Conservation (phyloP, 2,888 invertebrate species). For the Zhuqinia jingwanae region DNA sequence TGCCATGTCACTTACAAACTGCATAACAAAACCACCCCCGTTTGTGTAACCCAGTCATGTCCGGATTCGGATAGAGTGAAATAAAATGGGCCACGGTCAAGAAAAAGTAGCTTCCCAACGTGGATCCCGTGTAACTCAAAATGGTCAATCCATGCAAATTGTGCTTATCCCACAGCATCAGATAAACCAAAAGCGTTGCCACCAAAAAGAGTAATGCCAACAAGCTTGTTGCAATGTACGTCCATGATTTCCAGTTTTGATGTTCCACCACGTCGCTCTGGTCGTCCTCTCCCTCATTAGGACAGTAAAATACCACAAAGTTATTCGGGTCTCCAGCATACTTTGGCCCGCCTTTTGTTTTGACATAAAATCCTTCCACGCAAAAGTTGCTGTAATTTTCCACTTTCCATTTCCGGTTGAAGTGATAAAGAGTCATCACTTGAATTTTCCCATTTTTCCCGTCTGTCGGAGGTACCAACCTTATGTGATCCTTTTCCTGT, state of each 20-base stretch:
- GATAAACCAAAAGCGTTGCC: slow-evolving; percentile 8
- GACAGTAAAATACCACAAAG: neutral
- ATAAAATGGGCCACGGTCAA: slow-evolving; percentile 9
- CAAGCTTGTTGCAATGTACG: neutral
- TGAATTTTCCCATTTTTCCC: neutral
- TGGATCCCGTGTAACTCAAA: neutral
- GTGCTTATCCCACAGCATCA: slow-evolving; percentile 16
- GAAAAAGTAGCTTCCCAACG: neutral
- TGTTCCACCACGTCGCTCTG: no score
- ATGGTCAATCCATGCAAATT: slow-evolving; percentile 37
- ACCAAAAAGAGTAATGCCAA: neutral
- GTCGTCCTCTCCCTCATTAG: neutral
- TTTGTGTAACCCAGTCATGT: neutral
- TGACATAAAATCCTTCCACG: neutral
- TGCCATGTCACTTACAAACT: neutral
- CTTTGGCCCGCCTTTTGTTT: no score
- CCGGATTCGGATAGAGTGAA: neutral
- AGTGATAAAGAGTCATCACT: neutral
- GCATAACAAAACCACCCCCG: neutral
- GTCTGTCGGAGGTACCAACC: neutral
- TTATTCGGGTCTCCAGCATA: neutral
- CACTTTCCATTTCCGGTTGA: neutral
- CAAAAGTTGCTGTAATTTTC: neutral
- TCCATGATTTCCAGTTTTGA: neutral
- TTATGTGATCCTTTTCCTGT: neutral